These are phyloP conservation scores for Aphodius sticticus DNA, from an alignment of 2,888 invertebrate species.

Conservation along the genomic window DNA sequence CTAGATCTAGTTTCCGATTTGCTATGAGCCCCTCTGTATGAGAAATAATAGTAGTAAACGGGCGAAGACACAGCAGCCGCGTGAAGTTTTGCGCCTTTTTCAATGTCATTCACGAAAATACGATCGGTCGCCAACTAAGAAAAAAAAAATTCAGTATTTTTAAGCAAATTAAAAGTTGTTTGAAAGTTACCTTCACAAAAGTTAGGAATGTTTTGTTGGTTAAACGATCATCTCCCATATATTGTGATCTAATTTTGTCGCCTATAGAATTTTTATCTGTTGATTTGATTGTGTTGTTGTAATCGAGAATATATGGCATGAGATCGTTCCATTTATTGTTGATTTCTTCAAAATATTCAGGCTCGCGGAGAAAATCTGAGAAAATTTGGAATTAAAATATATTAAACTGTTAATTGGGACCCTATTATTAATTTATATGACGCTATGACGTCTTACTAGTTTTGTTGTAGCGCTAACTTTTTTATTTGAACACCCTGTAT, in stretches of 20 bases:
- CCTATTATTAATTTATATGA: constrained; percentile 17
- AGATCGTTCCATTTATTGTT: constrained; percentile 54
- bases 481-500: too few species aligned
- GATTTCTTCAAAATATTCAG: constrained; percentile 49
- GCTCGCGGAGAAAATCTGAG: constrained; percentile 52
- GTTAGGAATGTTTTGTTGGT: constrained; percentile 48
- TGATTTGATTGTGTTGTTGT: constrained; percentile 53
- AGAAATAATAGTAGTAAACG: constrained; percentile 72
- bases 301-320: constrained; percentile 57
- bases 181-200: constrained; percentile 47
- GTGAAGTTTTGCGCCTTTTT: constrained; percentile 68
- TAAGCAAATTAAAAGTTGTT: constrained; percentile 18
- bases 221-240: constrained; percentile 52
- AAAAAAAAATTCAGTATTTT: constrained; percentile 21
- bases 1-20: constrained; percentile 64
- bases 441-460: too few species aligned
- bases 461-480: too few species aligned
- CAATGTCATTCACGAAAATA: constrained; percentile 68
- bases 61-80: constrained; percentile 65
- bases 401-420: neutral
- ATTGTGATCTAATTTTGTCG: constrained; percentile 53
- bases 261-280: constrained; percentile 46
- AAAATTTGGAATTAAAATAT: constrained; percentile 12
- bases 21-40: constrained; percentile 68
- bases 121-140: constrained; percentile 71